Evolutionary conservation across 2,888 invertebrate species (phyloP), one percentile per base, ranked within the genome.

Genomic region (Heliconius cydno): DNA sequence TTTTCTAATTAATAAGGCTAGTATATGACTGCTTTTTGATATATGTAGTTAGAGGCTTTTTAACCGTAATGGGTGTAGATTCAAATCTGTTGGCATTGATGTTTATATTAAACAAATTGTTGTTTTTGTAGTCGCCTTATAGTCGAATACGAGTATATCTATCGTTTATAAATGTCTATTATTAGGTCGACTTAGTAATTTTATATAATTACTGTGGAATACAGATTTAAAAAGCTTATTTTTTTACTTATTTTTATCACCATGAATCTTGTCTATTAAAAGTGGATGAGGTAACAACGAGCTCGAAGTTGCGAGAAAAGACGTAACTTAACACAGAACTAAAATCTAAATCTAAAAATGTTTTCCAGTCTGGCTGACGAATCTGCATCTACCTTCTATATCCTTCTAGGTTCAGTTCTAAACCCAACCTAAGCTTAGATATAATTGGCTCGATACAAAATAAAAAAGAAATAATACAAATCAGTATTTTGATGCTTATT

Each of bases 401-500:
- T 22, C 9, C 1, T 3, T 28, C 28, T 12, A 52, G 19, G 19
- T 52, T n/a, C 4, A 71, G 4, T 22, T 15, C 0, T 22, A 19
- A 19, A 52, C 9, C 22, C 2, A 72, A 19, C 22, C 5, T 60
- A 34, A 3, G 30, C 30, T 57, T 52, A 52, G 22, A 22, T 52
- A 52, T n/a, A 15, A 34, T 73, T 60, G 57, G n/a, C 57, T 72
- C 52, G 12, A 72, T 13, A 57, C 13, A 7, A 67, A 34, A 28
- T 79, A 77, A 76, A 30, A 72, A 76, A 76, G 30, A 67, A 13
- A 9, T n/a, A 60, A 60, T 67, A 60, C 66, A 79, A 79, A 82
- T 72, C 80, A 60, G n/a, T 63, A 75, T 76, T 72, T 67, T 76
- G 73, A 76, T 80, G 79, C 68, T 76, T 81, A 81, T 79, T 80